Conservation (phyloP, 2,888 invertebrate genomes). For the Morpho deidamia region DNA sequence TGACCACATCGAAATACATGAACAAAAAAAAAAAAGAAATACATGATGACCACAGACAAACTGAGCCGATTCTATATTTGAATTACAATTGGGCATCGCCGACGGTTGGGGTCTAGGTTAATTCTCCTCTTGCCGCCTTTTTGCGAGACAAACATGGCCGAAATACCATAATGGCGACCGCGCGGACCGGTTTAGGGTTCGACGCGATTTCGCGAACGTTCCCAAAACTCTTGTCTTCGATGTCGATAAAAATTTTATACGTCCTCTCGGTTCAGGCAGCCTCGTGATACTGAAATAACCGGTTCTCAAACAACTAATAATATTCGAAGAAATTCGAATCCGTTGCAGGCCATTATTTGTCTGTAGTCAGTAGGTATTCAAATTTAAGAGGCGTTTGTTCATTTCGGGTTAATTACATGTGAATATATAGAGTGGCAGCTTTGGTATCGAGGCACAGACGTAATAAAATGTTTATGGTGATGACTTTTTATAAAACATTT, state of each 20-base stretch:
- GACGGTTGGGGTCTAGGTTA: constrained; percentile 40
- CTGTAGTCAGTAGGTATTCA: constrained; percentile 27
- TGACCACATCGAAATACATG: constrained; percentile 27
- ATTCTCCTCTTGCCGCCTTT: constrained; percentile 54
- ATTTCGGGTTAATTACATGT: constrained; percentile 28
- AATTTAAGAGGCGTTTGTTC: constrained; percentile 31
- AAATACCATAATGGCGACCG: constrained; percentile 61
- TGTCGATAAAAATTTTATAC: constrained; percentile 50
- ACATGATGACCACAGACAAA: constrained; percentile 29
- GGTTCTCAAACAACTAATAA: constrained; percentile 38
- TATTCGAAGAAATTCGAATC: constrained; percentile 24
- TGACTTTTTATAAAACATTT: neutral
- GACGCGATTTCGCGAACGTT: constrained; percentile 48
- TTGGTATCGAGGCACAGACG: constrained; percentile 17
- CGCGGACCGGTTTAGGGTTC: constrained; percentile 53
- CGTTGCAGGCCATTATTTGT: constrained; percentile 18
- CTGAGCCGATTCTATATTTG: constrained; percentile 29
- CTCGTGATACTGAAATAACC: constrained; percentile 63
- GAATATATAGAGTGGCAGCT: constrained; percentile 23
- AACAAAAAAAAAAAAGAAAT: constrained; percentile 19
- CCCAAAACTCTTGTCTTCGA: constrained; percentile 38
- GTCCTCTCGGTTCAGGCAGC: constrained; percentile 59
- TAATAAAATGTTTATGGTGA: constrained; percentile 11
- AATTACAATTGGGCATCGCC: constrained; percentile 33
- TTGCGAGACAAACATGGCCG: constrained; percentile 66